Base-by-base conservation (phyloP, 2,797 vertebrate species). In the Cottoperca gobio region DNA sequence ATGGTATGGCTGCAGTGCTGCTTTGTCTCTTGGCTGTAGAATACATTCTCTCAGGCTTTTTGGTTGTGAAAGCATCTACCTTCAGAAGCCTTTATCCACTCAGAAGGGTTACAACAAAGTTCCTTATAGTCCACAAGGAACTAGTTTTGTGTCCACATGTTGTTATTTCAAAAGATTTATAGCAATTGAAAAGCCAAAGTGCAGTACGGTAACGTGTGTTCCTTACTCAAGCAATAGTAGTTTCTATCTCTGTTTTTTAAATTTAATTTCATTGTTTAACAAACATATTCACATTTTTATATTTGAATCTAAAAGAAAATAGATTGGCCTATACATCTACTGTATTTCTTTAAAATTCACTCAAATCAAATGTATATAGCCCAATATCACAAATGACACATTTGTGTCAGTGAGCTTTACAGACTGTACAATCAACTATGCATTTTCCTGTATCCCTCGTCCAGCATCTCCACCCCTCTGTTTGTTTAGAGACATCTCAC, bases 61-160 rank as follows among this genome's bases (percentile, higher is more conserved):
- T 50, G 4, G 39, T 50, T 37, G 55, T 74, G 21, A 75, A 77
- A 86, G 61, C 39, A n/a, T 80, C 37, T 17, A 63, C 59, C 60
- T 67, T 78, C 14, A 55, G 45, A 45, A 37, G 17, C 24, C 43
- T 67, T 77, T 50, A 67, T 70, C 13, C 64, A 60, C 57, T 71
- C 43, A 63, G 17, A 23, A 54, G 2, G 21, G 12, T 28, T 21
- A 42, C 0, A 1, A 48, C 28, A 11, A 45, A 16, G 12, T n/a
- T 39, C 1, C 6, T 67, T 67, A 73, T 45, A 21, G 8, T 19
- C 23, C n/a, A 60, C 39, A 43, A 17, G 19, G 48, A 21, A 43
- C 7, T 48, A 11, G 33, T 33, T 65, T 52, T 49, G 2, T 43
- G 10, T 58, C 13, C 19, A 31, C 12, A 21, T 77, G 62, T 57